Evolutionary conservation across 1,140 invertebrate genomes (phyloP).

Genomic region (Cephus cinctus): DNA sequence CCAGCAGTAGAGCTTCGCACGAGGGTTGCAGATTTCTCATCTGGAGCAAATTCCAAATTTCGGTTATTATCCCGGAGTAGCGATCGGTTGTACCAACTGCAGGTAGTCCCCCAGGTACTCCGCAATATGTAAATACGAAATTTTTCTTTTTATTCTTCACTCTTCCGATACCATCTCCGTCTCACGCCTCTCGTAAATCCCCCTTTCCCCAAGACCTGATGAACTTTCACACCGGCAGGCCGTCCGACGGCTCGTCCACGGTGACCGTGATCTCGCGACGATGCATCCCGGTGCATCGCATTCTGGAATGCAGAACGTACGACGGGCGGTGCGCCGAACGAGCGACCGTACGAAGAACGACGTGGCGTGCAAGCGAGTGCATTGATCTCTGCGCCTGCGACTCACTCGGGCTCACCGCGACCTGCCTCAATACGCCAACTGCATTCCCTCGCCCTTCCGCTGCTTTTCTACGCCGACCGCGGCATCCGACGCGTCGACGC

Average conservation of each 20-base stretch:
- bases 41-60: too few species aligned
- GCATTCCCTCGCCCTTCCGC: constrained; percentile 17
- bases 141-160: too few species aligned
- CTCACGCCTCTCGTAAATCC: neutral
- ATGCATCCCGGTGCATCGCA: constrained; percentile 6
- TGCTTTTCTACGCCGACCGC: neutral
- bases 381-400: constrained; percentile 37
- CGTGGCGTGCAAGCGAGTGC: constrained; percentile 12
- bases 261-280: constrained; percentile 14
- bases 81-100: too few species aligned
- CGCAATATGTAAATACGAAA: too few species aligned
- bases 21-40: too few species aligned
- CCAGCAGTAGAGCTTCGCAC: too few species aligned
- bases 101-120: too few species aligned
- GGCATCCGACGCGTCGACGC: constrained; percentile 11
- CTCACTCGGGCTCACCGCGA: constrained; percentile 34
- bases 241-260: constrained; percentile 7
- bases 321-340: constrained; percentile 5
- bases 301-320: neutral
- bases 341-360: constrained; percentile 7
- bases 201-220: neutral
- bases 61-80: too few species aligned
- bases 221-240: constrained; percentile 4
- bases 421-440: constrained; percentile 44
- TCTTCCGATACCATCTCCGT: neutral